These are phyloP conservation scores for Microcaecilia unicolor DNA, from an alignment of 2,797 vertebrate genomes.

Conservation along the genomic window DNA sequence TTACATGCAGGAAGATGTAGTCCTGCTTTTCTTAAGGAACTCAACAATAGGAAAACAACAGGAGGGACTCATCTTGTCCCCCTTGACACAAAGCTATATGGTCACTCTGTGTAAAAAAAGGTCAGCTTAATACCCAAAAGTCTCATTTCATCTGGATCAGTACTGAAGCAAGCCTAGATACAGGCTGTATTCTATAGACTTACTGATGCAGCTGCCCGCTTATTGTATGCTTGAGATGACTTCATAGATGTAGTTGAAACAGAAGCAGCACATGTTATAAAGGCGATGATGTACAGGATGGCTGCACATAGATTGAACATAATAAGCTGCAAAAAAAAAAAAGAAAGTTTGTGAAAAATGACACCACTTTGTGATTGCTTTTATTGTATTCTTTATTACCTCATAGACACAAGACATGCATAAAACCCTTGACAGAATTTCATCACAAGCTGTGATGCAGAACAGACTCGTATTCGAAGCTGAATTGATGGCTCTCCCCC, in stretches of 20 bases:
- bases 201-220: conserved; percentile 68
- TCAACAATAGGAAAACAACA: too few relatives aligned
- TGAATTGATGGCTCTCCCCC: too few relatives aligned
- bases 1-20: too few relatives aligned
- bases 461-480: too few relatives aligned
- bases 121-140: neutral
- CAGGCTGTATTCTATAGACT: conserved; percentile 17
- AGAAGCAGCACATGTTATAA: conserved; percentile 53
- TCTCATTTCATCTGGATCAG: too few relatives aligned
- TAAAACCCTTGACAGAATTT: too few relatives aligned
- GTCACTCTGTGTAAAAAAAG: neutral
- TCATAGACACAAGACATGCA: too few relatives aligned
- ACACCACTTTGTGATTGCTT: too few relatives aligned
- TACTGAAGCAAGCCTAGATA: neutral
- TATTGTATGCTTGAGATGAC: conserved; percentile 37
- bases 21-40: too few relatives aligned
- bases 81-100: neutral
- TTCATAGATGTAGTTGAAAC: conserved; percentile 2
- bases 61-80: too few relatives aligned
- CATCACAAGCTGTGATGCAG: too few relatives aligned
- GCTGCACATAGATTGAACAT: conserved; percentile 53
- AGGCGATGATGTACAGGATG: conserved; percentile 71
- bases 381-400: too few relatives aligned
- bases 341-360: neutral
- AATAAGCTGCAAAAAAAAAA: conserved; percentile 38